These are phyloP conservation scores for Thereva nobilitata DNA, from an alignment of 2,888 invertebrate species.

Conservation along the genomic window DNA sequence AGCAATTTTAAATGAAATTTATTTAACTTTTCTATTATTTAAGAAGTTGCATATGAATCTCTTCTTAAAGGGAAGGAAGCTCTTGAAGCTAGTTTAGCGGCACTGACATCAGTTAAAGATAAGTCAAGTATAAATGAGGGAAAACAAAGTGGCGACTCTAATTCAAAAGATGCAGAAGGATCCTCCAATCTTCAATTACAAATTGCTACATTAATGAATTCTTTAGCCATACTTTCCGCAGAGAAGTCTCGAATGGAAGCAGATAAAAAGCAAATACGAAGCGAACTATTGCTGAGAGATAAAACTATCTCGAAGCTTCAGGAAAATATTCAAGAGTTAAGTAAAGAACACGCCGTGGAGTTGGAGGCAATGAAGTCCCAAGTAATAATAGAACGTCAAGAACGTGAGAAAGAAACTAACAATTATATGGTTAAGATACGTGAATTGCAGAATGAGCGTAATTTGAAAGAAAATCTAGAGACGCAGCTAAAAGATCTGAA, in stretches of 20 bases:
- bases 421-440: slow-evolving; percentile 79
- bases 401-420: slow-evolving; percentile 78
- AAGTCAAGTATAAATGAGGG: slow-evolving; percentile 3
- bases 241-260: slow-evolving; percentile 84
- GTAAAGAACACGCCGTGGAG: slow-evolving; percentile 64
- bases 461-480: slow-evolving; percentile 74
- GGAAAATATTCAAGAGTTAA: slow-evolving; percentile 64
- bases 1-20: neutral
- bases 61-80: slow-evolving; percentile 79
- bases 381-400: slow-evolving; percentile 76
- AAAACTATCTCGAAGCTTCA: slow-evolving; percentile 63
- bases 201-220: slow-evolving; percentile 68
- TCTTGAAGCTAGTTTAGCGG: slow-evolving; percentile 72
- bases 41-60: slow-evolving; percentile 81
- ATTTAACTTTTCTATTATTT: slow-evolving; percentile 44
- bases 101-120: slow-evolving; percentile 51
- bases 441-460: slow-evolving; percentile 79
- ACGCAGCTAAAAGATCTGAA: slow-evolving; percentile 63
- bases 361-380: slow-evolving; percentile 72
- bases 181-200: slow-evolving; percentile 51
- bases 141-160: too few relatives aligned
- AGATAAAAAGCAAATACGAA: slow-evolving; percentile 67
- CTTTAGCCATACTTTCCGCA: slow-evolving; percentile 75
- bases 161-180: slow-evolving; percentile 11
- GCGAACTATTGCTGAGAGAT: slow-evolving; percentile 60